These are phyloP conservation scores for Notolabrus celidotus DNA, from an alignment of 2,797 vertebrate species.

Conservation along the genomic window DNA sequence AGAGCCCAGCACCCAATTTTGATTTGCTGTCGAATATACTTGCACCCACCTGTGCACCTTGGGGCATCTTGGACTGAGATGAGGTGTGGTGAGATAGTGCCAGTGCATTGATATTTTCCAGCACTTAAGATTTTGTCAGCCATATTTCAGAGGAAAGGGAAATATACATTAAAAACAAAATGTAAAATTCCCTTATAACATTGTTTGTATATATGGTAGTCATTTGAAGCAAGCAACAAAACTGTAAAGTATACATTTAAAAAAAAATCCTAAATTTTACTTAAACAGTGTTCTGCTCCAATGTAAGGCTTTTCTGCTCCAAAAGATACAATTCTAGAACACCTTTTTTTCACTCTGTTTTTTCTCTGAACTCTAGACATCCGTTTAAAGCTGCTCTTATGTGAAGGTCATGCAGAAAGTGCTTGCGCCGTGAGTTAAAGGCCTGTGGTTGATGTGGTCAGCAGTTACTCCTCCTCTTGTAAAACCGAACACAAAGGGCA, in stretches of 20 bases:
- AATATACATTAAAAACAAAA: too few species aligned
- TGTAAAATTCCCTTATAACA: too few species aligned
- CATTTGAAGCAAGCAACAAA: background rate
- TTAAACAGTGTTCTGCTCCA: constrained; percentile 24
- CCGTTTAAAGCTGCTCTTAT: constrained; percentile 61
- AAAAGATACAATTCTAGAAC: constrained; percentile 21
- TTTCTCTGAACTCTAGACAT: constrained; percentile 48
- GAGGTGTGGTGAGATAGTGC: too few species aligned
- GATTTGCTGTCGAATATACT: too few species aligned
- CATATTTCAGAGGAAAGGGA: too few species aligned
- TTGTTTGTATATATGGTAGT: too few species aligned
- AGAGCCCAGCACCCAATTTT: too few species aligned
- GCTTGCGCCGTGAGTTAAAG: constrained; percentile 73
- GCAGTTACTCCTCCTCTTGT: constrained; percentile 74
- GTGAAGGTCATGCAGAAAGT: constrained; percentile 81
- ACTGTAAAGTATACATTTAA: background rate
- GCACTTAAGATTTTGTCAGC: too few species aligned
- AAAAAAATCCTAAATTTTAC: constrained; percentile 21
- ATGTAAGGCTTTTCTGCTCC: constrained; percentile 25
- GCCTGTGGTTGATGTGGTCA: constrained; percentile 84
- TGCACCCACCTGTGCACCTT: too few species aligned
- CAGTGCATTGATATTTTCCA: too few species aligned
- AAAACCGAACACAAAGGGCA: constrained; percentile 76
- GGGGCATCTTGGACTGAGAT: too few species aligned
- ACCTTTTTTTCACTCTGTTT: constrained; percentile 16